Evolutionary conservation across 2,113 vertebrate species (phyloP).

Genomic region (Tenebrosternarchus preto): DNA sequence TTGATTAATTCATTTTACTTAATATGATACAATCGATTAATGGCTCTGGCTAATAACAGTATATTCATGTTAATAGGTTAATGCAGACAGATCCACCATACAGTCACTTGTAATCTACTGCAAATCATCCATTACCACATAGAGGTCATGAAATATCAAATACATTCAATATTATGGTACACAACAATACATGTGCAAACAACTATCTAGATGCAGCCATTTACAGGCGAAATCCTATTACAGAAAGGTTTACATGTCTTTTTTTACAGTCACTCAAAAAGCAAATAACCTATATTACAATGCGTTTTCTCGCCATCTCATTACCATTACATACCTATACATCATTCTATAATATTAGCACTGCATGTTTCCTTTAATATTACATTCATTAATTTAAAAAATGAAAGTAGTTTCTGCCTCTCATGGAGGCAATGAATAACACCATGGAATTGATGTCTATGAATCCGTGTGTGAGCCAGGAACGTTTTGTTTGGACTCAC

Average conservation of each 20-base stretch:
- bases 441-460: slow-evolving; percentile 98
- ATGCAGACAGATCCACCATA: slow-evolving; percentile 57
- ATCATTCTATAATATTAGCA: slow-evolving; percentile 81
- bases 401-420: slow-evolving; percentile 90
- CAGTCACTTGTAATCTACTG: slow-evolving; percentile 85
- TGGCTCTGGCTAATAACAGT: slow-evolving; percentile 80
- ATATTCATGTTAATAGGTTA: slow-evolving; percentile 56
- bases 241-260: slow-evolving; percentile 75
- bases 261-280: slow-evolving; percentile 59
- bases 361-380: slow-evolving; percentile 80
- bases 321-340: slow-evolving; percentile 81
- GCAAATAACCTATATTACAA: slow-evolving; percentile 68
- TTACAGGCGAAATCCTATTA: slow-evolving; percentile 70
- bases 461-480: slow-evolving; percentile 85
- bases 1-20: slow-evolving; percentile 86
- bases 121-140: slow-evolving; percentile 81
- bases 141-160: slow-evolving; percentile 81
- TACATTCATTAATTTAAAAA: slow-evolving; percentile 82
- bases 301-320: slow-evolving; percentile 82
- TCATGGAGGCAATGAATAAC: slow-evolving; percentile 97
- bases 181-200: slow-evolving; percentile 84
- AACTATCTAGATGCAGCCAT: slow-evolving; percentile 74
- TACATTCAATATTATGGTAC: slow-evolving; percentile 94
- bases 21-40: slow-evolving; percentile 94
- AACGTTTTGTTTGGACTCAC: slow-evolving; percentile 83